Percentiles rank a stretch among this genome's conserved stretches.
Conservation (phyloP, 1,140 invertebrate species). For the Pseudomyrmex pallidus region DNA sequence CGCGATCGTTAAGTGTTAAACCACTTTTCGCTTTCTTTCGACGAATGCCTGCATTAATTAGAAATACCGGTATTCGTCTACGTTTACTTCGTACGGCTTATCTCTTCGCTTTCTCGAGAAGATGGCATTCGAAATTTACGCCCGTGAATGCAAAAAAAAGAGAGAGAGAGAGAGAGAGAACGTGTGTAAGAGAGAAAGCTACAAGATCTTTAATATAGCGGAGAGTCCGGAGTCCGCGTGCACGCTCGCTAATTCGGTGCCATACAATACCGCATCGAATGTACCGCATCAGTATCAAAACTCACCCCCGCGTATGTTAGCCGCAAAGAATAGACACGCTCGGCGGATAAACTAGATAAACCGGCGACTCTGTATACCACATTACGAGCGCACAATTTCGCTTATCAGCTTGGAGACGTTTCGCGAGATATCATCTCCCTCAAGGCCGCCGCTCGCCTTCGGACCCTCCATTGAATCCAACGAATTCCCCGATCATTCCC, state of each 20-base stretch:
- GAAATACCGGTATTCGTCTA: constrained; percentile 54
- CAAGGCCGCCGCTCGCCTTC: constrained; percentile 60
- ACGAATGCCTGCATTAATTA: constrained; percentile 50
- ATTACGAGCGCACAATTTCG: constrained; percentile 66
- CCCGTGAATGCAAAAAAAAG: constrained; percentile 2
- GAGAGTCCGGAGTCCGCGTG: constrained; percentile 24
- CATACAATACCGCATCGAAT: constrained; percentile 56
- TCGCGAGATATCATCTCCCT: constrained; percentile 62
- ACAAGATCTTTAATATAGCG: constrained; percentile 50
- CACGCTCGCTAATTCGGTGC: constrained; percentile 60
- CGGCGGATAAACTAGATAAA: constrained; percentile 69
- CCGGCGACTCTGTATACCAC: constrained; percentile 41
- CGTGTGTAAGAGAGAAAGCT: background rate
- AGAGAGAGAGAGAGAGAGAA: background rate
- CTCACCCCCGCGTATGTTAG: constrained; percentile 50
- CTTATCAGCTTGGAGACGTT: constrained; percentile 64
- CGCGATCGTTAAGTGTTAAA: constrained; percentile 45
- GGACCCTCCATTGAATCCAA: constrained; percentile 44
- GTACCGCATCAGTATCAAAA: constrained; percentile 52
- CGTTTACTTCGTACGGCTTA: constrained; percentile 20
- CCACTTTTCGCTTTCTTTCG: constrained; percentile 45
- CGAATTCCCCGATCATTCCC: constrained; percentile 44
- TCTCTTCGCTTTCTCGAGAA: constrained; percentile 24
- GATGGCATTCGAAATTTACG: constrained; percentile 54
- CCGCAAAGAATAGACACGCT: constrained; percentile 63